Evolutionary conservation across 2,797 vertebrate genomes (phyloP).

Genomic region (Coluber constrictor): DNA sequence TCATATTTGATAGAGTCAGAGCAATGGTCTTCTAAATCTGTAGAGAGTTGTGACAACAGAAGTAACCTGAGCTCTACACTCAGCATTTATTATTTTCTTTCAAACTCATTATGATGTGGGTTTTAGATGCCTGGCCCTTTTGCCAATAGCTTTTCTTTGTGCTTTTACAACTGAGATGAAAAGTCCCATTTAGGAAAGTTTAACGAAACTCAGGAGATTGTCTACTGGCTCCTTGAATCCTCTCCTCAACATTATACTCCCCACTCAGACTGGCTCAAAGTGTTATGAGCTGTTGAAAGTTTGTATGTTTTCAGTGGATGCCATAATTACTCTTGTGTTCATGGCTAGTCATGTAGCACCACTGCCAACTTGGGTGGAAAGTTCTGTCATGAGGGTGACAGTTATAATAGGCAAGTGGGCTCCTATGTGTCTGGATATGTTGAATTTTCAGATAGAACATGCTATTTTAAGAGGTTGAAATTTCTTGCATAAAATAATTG

Average conservation of each 20-base stretch:
- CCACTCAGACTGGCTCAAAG: neutral
- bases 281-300: neutral
- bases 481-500: neutral
- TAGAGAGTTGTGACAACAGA: neutral
- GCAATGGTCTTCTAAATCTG: neutral
- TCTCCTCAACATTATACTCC: neutral
- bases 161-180: neutral
- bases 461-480: neutral
- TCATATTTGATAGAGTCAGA: neutral
- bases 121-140: neutral
- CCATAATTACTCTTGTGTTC: neutral
- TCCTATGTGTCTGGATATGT: neutral
- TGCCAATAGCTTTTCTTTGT: neutral
- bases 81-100: neutral
- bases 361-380: neutral
- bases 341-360: neutral
- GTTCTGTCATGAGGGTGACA: neutral
- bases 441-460: neutral
- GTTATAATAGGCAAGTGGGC: neutral
- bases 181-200: neutral
- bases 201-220: neutral
- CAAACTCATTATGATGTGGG: slow-evolving; percentile 5
- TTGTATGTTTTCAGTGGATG: neutral
- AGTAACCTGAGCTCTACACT: slow-evolving; percentile 7
- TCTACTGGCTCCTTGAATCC: neutral